Evolutionary conservation across 2,113 vertebrate genomes (phyloP).

Genomic region (Scomber scombrus): DNA sequence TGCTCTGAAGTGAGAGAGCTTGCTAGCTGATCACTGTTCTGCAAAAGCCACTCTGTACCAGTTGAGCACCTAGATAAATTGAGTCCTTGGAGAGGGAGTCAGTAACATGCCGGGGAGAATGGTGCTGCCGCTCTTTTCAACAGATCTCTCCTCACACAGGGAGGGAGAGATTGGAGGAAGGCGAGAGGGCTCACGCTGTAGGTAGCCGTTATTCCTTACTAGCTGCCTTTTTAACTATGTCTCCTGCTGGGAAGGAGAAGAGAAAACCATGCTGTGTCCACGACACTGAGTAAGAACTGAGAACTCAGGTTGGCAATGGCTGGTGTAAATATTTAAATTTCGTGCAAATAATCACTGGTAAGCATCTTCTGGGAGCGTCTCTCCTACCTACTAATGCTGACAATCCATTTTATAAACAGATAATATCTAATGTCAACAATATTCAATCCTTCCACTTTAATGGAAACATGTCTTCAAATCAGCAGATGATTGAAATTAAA

Average conservation of each 20-base stretch:
- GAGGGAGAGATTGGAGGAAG: constrained; percentile 39
- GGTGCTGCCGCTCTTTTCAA: constrained; percentile 48
- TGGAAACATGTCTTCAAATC: constrained; percentile 1
- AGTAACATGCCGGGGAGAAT: constrained; percentile 5
- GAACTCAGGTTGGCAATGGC: constrained; percentile 11
- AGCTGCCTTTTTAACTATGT: constrained; percentile 48
- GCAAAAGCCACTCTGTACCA: constrained; percentile 72
- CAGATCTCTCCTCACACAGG: constrained; percentile 46
- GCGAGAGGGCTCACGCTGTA: constrained; percentile 40
- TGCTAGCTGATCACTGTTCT: constrained; percentile 41
- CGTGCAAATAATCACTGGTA: constrained; percentile 17
- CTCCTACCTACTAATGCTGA: constrained; percentile 10
- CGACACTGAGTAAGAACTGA: constrained; percentile 26
- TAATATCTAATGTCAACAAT: background rate
- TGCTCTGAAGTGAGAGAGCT: constrained; percentile 35
- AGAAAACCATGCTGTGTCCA: constrained; percentile 34
- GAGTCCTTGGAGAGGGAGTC: constrained; percentile 41
- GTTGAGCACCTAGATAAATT: constrained; percentile 76
- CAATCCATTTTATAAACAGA: constrained; percentile 29
- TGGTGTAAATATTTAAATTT: constrained; percentile 53
- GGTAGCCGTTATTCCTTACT: constrained; percentile 46
- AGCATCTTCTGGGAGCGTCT: background rate
- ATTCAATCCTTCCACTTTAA: background rate
- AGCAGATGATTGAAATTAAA: background rate
- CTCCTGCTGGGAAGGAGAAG: constrained; percentile 44